Evolutionary conservation across 2,888 invertebrate species (phyloP), one percentile per base, ranked within the genome.

Genomic region (Euzophera pinguis): DNA sequence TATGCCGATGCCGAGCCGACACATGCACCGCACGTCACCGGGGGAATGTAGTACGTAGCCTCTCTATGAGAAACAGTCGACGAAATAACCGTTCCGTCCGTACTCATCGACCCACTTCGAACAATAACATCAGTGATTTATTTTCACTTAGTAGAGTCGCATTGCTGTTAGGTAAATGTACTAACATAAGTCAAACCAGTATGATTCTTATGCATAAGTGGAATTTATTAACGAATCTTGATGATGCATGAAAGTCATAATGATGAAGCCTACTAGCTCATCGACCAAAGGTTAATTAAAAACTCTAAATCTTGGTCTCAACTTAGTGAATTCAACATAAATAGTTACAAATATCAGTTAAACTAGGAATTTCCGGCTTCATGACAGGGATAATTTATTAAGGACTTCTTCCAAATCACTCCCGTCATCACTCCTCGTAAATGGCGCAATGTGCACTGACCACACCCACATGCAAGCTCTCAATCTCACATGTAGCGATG

Each of bases 391-490:
- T 32, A 14, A 34, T 32, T 4, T 10, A 17, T 9, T 17, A 17
- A 17, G 41, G 10, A 41, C 10, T 41, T 41, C 41, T 9, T 8
- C 22, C 29, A 3, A n/a, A 45, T 13, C 7, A 13, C 43, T 43
- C 9, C 13, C 38, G 8, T 39, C 16, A 3, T 10, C 13, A 29
- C 34, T 43, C 22, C 34, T 17, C 14, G 52, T 50, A 60, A 57
- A 62, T 56, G 59, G 64, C 61, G 63, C 55, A 64, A 59, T 62
- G 58, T 72, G 73, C 70, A 73, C 57, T 69, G 64, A 61, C 76
- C 78, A 81, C 85, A 71, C 84, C 85, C 78, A 71, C 68, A 67
- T 71, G 65, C 69, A 76, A 73, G 72, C 71, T 57, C 70, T 64
- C 69, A 59, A 69, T 66, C 73, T 72, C 71, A 67, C n/a, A 64